phyloP scores from a whole-genome alignment of 2,888 invertebrate genomes.

The Eupithecia exiguata region DNA sequence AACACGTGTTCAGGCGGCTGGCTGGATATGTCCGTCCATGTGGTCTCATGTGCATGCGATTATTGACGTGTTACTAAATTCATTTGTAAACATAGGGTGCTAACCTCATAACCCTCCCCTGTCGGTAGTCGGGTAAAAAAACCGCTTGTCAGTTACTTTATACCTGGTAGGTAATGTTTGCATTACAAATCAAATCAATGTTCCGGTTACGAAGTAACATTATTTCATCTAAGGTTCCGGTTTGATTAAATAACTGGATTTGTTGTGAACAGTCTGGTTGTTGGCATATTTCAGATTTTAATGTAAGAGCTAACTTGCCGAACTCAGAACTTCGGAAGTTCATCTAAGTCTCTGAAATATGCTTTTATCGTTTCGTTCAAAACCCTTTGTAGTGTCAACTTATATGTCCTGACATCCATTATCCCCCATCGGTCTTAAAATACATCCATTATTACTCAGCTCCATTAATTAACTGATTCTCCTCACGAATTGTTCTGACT shows the following conservation, averaged over 20 bases:
- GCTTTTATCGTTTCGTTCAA: neutral
- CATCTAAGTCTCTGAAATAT: neutral
- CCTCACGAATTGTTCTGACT: slow-evolving; percentile 41
- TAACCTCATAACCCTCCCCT: no score
- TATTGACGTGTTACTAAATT: slow-evolving; percentile 27
- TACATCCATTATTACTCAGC: slow-evolving; percentile 32
- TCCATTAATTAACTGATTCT: slow-evolving; percentile 36
- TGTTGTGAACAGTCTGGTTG: slow-evolving; percentile 18
- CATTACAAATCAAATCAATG: slow-evolving; percentile 29
- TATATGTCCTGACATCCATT: slow-evolving; percentile 6
- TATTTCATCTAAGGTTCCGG: no score
- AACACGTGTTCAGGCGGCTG: slow-evolving; percentile 40
- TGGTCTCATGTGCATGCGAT: slow-evolving; percentile 23
- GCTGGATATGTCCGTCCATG: slow-evolving; percentile 8
- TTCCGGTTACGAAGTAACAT: no score
- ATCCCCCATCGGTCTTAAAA: slow-evolving; percentile 24
- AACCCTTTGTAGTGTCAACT: neutral
- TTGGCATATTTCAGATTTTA: neutral
- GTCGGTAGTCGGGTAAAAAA: no score
- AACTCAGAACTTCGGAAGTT: neutral
- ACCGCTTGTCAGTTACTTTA: no score
- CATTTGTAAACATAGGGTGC: no score
- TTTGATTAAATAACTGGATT: slow-evolving; percentile 35
- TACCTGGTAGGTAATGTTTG: slow-evolving; percentile 22
- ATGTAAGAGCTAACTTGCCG: neutral